Conservation (phyloP, 2,797 vertebrate genomes). For the Falco rusticolus region DNA sequence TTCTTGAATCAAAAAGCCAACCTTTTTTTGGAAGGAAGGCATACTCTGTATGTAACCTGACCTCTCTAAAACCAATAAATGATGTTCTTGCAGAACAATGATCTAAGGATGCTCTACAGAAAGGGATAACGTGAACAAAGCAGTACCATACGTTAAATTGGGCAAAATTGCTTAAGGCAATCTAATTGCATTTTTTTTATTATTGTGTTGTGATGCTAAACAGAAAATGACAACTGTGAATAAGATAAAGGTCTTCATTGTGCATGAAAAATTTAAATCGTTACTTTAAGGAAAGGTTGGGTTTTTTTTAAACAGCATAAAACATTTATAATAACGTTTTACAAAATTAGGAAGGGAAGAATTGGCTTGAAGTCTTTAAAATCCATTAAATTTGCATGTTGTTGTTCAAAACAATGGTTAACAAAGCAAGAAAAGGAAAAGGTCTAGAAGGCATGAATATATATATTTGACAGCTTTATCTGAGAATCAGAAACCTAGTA, state of each 20-base stretch:
- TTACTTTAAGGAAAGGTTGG: conserved; percentile 58
- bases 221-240: conserved; percentile 57
- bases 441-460: conserved; percentile 30
- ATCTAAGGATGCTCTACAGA: background rate
- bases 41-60: background rate
- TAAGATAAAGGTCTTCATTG: conserved; percentile 65
- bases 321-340: conserved; percentile 65
- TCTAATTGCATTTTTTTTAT: conserved; percentile 33
- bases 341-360: conserved; percentile 65
- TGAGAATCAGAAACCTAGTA: background rate
- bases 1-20: background rate
- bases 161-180: conserved; percentile 48
- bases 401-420: conserved; percentile 64
- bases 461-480: conserved; percentile 32
- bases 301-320: conserved; percentile 49
- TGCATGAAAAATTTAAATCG: conserved; percentile 68
- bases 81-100: background rate
- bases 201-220: conserved; percentile 57
- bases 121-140: background rate
- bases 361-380: conserved; percentile 64
- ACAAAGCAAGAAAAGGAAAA: conserved; percentile 22
- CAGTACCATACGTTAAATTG: background rate
- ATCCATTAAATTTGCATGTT: conserved; percentile 61
- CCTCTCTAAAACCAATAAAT: background rate
- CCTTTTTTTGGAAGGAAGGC: background rate